Conservation (phyloP, 2,113 vertebrate species). For the Azemiops feae region DNA sequence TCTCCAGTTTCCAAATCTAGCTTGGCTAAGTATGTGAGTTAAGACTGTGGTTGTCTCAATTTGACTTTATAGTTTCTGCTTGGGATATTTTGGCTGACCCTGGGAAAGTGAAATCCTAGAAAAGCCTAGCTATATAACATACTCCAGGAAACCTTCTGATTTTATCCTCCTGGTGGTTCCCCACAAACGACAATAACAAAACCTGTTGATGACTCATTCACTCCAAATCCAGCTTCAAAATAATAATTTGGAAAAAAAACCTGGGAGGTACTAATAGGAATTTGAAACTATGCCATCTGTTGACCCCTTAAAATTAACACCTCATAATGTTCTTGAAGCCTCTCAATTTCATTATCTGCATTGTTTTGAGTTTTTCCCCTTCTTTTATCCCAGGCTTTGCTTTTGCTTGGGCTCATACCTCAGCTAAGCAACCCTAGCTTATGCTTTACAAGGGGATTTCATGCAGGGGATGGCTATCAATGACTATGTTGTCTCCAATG, state of each 20-base stretch:
- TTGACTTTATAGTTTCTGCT: neutral
- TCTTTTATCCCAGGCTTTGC: neutral
- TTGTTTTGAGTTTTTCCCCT: neutral
- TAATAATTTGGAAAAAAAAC: neutral
- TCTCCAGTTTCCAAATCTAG: neutral
- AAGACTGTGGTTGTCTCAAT: neutral
- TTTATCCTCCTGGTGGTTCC: neutral
- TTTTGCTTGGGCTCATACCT: neutral
- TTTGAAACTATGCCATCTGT: neutral
- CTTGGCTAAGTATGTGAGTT: neutral
- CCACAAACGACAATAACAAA: neutral
- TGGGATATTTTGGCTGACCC: neutral
- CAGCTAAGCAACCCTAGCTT: accelerated
- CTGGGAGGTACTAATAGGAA: neutral
- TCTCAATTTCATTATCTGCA: neutral
- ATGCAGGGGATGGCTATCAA: neutral
- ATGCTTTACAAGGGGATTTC: neutral
- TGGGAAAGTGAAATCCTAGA: neutral
- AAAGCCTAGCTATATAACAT: neutral
- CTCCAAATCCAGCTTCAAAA: neutral
- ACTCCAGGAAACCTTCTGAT: neutral
- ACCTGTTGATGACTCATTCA: neutral
- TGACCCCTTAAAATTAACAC: neutral
- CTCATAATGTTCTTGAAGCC: neutral
- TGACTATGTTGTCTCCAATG: neutral